Conservation (phyloP, 2,888 invertebrate genomes). For the Odontocerum albicorne region DNA sequence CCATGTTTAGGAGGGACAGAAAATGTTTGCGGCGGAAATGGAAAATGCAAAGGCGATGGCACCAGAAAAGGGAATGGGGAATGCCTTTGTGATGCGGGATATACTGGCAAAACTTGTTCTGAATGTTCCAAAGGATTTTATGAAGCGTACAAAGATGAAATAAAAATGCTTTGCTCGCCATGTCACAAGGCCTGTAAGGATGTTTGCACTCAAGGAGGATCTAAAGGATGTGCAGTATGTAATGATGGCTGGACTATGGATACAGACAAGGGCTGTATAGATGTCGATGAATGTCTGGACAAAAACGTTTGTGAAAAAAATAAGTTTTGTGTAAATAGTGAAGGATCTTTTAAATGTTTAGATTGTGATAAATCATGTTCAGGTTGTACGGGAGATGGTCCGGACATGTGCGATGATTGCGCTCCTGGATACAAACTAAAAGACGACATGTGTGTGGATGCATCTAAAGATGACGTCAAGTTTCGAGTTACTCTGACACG, state of each 20-base stretch:
- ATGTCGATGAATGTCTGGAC: conserved; percentile 81
- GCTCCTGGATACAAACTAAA: conserved; percentile 70
- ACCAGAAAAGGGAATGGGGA: conserved; percentile 91
- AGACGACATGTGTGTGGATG: conserved; percentile 77
- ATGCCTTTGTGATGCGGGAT: conserved; percentile 84
- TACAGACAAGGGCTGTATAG: conserved; percentile 76
- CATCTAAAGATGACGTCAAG: conserved; percentile 46
- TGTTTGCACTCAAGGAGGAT: conserved; percentile 73
- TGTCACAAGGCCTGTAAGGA: conserved; percentile 82
- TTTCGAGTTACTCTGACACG: conserved; percentile 42
- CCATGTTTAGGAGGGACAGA: conserved; percentile 76
- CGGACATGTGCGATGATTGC: conserved; percentile 87
- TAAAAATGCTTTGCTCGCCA: conserved; percentile 71
- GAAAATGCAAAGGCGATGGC: conserved; percentile 81
- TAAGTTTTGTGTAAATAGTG: conserved; percentile 87
- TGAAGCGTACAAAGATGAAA: conserved; percentile 71
- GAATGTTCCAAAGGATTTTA: conserved; percentile 76
- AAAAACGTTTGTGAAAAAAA: conserved; percentile 59
- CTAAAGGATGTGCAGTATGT: conserved; percentile 63
- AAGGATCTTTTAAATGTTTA: conserved; percentile 80
- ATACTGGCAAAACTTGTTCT: conserved; percentile 75
- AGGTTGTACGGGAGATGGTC: conserved; percentile 86
- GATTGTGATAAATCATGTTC: conserved; percentile 83
- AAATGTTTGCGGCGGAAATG: conserved; percentile 79
- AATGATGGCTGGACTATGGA: conserved; percentile 73